Base-by-base conservation (phyloP, 2,888 invertebrate genomes). In the Thereva nobilitata region DNA sequence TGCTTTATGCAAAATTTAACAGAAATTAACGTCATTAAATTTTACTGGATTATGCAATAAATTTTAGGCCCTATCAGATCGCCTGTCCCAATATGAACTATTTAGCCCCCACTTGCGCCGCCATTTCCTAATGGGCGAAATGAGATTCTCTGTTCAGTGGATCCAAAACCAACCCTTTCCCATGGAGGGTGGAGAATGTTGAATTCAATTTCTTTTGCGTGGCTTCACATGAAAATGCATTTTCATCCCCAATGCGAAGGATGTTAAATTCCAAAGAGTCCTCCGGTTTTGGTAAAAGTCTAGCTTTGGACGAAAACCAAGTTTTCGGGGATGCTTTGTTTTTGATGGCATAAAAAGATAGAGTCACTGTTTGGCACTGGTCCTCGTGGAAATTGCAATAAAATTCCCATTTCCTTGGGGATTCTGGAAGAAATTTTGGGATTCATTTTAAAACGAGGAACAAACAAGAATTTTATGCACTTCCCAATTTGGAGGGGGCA, bases 321-420 rank as follows among this genome's bases (percentile, higher is more conserved):
- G 47, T 68, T 66, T 44, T 59, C 23, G 23, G 23, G 23, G 68
- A 68, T 68, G 68, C 65, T 68, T 68, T 68, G 68, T 68, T 68
- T 23, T 68, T 68, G 68, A 68, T 68, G 68, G 45, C 61, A 65
- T 61, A 47, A 61, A 68, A 68, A 68, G 68, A 68, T 68, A 68
- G 66, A 53, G 61, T 12, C 23, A 44, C 23, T 54, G 68, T 59
- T 68, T 68, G 68, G 68, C 68, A 66, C 65, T 65, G 66, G 68
- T 66, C 66, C 53, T 37, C 55, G 65, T 64, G 59, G 59, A 59
- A 35, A 57, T 61, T 45, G 65, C 68, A 65, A 49, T 57, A 68
- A 66, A 66, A 23, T 23, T 23, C 23, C 61, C 23, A 66, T 66
- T 65, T 50, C 59, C 40, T 45, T 50, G 59, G 52, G 44, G 53